These are phyloP conservation scores for Pentalonia nigronervosa DNA, from an alignment of 1,140 invertebrate species.

Conservation along the genomic window DNA sequence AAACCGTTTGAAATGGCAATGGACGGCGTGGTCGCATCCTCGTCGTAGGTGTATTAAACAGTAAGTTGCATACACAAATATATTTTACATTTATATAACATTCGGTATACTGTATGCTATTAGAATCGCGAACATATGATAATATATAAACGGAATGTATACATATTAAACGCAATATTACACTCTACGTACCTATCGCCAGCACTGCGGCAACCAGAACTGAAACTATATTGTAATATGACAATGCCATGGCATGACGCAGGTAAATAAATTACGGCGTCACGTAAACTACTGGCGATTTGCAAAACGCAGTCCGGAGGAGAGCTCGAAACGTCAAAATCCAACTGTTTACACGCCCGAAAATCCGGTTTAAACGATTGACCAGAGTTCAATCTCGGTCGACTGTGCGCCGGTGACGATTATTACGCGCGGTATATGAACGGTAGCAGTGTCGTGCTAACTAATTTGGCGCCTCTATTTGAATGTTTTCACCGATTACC, in stretches of 20 bases:
- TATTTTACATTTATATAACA: not conserved
- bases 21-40: not conserved
- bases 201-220: not conserved
- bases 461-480: too few species aligned
- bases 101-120: too few species aligned
- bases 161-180: too few species aligned
- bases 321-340: not conserved
- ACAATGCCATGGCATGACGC: too few species aligned
- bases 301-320: not conserved
- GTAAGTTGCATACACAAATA: too few species aligned
- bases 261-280: not conserved
- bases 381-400: not conserved
- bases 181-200: too few species aligned
- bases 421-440: too few species aligned
- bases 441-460: too few species aligned
- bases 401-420: not conserved
- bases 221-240: not conserved
- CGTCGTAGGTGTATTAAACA: not conserved
- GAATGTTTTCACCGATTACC: too few species aligned
- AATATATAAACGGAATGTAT: too few species aligned
- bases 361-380: not conserved
- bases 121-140: not conserved
- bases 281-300: not conserved
- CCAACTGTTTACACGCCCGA: constrained; percentile 3
- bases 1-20: constrained; percentile 1